Evolutionary conservation across 2,113 vertebrate genomes (phyloP).

Genomic region (Laticauda laticaudata): DNA sequence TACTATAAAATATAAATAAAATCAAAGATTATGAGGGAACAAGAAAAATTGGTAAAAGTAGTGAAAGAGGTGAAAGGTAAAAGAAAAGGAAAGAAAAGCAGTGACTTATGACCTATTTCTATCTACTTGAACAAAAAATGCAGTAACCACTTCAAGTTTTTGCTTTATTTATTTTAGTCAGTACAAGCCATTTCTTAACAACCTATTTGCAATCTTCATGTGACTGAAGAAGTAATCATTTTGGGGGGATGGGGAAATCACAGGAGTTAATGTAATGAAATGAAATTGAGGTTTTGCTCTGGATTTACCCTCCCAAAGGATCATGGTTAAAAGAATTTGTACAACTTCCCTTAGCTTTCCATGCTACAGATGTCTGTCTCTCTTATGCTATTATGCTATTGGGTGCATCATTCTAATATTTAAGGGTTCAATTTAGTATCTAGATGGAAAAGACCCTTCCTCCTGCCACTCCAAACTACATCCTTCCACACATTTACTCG

Average conservation of each 20-base stretch:
- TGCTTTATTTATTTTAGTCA: neutral
- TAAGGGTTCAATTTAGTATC: neutral
- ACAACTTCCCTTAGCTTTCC: neutral
- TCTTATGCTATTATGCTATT: neutral
- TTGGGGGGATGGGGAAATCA: neutral
- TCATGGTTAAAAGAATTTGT: neutral
- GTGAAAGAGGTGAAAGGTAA: neutral
- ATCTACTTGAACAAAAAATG: neutral
- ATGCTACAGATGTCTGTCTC: neutral
- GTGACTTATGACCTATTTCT: neutral
- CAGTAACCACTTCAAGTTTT: neutral
- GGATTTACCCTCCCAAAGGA: neutral
- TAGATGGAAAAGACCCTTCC: neutral
- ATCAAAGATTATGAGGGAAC: neutral
- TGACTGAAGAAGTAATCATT: neutral
- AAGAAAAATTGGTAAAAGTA: neutral
- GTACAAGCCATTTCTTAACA: neutral
- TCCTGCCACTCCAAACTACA: neutral
- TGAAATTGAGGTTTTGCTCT: neutral
- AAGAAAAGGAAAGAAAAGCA: neutral
- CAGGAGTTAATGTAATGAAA: neutral
- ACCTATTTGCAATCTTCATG: neutral
- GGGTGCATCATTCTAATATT: neutral
- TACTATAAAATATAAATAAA: neutral
- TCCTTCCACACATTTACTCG: neutral